Base-by-base conservation (phyloP, 1,140 invertebrate genomes). In the Latrodectus geometricus region DNA sequence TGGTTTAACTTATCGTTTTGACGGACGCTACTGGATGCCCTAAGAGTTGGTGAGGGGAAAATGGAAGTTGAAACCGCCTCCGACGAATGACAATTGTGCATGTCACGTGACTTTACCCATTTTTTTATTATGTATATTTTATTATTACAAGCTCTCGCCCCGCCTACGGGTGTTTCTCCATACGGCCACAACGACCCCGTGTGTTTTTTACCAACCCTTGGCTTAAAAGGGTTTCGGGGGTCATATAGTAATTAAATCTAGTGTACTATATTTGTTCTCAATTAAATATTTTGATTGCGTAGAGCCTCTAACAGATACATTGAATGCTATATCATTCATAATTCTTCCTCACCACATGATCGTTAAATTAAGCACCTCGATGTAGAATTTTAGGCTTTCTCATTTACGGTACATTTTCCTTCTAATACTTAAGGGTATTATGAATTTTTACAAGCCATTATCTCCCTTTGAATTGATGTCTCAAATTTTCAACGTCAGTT, bases 171-270 rank as follows among this genome's bases (percentile, higher is more conserved):
- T 73, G 70, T 80, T 80, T 70, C 78, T 80, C 78, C 78, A 80
- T 70, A 80, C 78, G 49, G 78, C 78, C 66, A 79, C 77, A 79
- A 79, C 77, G 77, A 80, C 78, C 78, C 78, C 66, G 66, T 23
- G 14, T 11, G n/a, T 61, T 76, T 70, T 14, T 70, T 7, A n/a
- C 21, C 52, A 61, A 35, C 49, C 78, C 66, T 70, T 80, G 65
- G 78, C 66, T 66, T 70, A 49, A 80, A 80, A 80, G 68, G 78
- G 68, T 35, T 80, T 35, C 11, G 3, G 23, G 70, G 70, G 70
- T 8, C 54, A 61, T 61, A 14, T 61, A 61, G 17, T 3, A 61
- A 61, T 61, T 61, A 8, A 61, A 61, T 61, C 2, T 61, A 35
- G 5, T 35, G 5, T 35, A 35, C 35, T 35, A 5, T 35, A 35